Conservation (phyloP, 1,140 invertebrate species). For the Penaeus indicus region DNA sequence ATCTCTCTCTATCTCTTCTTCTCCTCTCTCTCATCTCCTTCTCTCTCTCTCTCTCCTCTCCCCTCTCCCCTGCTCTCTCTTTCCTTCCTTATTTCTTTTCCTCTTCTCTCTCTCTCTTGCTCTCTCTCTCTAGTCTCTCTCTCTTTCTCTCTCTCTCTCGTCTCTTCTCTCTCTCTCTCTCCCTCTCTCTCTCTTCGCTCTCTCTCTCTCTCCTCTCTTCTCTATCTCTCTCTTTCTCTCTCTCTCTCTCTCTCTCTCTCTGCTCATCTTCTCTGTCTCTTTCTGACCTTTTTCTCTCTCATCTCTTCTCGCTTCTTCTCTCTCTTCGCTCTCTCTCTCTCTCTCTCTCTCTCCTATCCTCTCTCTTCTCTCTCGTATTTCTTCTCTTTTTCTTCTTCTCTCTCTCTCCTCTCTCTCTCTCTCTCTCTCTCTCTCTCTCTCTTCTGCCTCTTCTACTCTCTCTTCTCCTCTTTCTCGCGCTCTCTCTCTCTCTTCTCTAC, state of each 20-base stretch:
- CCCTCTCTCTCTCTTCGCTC: not conserved
- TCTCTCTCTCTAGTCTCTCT: not conserved
- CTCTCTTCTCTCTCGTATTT: not conserved
- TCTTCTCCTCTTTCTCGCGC: not conserved
- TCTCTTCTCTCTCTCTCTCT: not conserved
- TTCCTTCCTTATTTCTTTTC: not conserved
- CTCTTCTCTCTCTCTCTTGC: not conserved
- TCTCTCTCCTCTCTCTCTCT: not conserved
- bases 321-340: not conserved
- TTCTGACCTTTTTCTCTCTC: not conserved
- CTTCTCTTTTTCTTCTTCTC: not conserved
- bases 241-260: not conserved
- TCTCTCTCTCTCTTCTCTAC: not conserved
- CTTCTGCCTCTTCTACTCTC: not conserved
- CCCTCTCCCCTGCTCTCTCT: too few species aligned
- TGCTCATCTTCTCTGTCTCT: not conserved
- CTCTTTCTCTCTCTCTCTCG: not conserved
- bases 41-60: too few species aligned
- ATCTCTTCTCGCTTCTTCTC: not conserved
- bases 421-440: not conserved
- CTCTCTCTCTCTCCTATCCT: not conserved
- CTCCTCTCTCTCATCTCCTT: too few species aligned
- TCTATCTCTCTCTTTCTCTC: conserved; percentile 6
- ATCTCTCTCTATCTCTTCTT: too few species aligned
- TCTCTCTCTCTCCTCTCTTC: conserved; percentile 8